Conservation (phyloP, 2,888 invertebrate genomes). For the Pristionchus exspectatus region DNA sequence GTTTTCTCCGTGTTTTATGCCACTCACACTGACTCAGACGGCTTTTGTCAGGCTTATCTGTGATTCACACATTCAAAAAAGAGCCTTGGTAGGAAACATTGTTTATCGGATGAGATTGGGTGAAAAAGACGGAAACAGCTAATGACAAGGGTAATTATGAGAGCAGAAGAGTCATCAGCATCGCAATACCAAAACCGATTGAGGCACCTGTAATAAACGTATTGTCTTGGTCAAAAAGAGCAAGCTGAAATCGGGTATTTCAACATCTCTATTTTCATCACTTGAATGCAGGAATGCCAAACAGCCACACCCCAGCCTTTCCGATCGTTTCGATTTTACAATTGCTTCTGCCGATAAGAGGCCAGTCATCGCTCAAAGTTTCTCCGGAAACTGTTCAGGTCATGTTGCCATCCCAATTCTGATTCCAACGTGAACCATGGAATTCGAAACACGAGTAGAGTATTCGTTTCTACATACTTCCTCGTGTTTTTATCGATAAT, state of each 20-base stretch:
- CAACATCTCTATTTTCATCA: slow-evolving; percentile 7
- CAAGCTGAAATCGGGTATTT: neutral
- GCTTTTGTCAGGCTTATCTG: slow-evolving; percentile 7
- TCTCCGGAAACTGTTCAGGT: no score
- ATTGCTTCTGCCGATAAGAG: neutral
- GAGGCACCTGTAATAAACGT: neutral
- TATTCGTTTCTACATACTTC: no score
- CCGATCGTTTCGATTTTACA: slow-evolving; percentile 1
- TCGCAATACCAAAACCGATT: neutral
- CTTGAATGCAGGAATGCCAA: neutral
- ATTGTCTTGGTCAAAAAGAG: neutral
- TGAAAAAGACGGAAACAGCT: neutral
- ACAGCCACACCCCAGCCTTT: neutral
- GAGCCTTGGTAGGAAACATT: neutral
- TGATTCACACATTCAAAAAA: neutral
- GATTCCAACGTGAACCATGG: no score
- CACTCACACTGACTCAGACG: neutral
- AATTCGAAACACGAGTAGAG: no score
- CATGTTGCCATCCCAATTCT: no score
- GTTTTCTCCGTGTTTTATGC: neutral
- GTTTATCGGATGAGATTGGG: neutral
- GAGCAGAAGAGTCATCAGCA: neutral
- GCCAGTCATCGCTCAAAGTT: neutral
- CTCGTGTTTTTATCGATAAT: no score
- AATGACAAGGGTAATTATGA: neutral